phyloP scores from a whole-genome alignment of 2,113 vertebrate genomes.

The Seriola quinqueradiata region DNA sequence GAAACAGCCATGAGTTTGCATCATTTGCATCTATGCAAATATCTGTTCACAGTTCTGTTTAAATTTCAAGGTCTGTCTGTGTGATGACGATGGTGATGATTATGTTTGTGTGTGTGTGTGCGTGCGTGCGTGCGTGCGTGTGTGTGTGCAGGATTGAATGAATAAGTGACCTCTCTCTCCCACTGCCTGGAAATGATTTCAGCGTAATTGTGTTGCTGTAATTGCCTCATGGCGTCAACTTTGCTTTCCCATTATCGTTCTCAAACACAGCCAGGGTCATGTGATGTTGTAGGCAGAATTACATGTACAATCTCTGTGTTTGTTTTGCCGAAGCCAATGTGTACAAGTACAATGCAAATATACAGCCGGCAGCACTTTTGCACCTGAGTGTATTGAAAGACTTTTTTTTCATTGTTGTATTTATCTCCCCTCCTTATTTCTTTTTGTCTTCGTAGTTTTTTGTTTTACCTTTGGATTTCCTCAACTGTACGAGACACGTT shows the following conservation, averaged over 20 bases:
- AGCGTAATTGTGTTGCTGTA: conserved; percentile 48
- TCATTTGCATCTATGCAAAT: background rate
- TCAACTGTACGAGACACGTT: too few species aligned
- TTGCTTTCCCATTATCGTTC: conserved; percentile 26
- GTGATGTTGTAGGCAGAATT: background rate
- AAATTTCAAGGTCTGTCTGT: background rate
- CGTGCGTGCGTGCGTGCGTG: background rate
- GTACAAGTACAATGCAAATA: background rate
- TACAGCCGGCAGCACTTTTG: background rate
- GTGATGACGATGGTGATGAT: background rate
- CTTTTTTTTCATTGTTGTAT: too few species aligned
- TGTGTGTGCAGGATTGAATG: conserved; percentile 1
- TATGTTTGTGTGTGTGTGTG: background rate
- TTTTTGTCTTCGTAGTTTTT: too few species aligned
- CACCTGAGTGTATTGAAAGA: background rate
- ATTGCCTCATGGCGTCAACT: conserved; percentile 45
- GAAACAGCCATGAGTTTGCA: background rate
- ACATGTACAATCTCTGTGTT: background rate
- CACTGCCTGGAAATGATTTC: conserved; percentile 54
- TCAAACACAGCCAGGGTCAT: conserved; percentile 23
- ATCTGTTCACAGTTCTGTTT: background rate
- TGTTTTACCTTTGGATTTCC: too few species aligned
- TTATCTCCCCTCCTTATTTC: too few species aligned
- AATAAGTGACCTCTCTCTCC: background rate
- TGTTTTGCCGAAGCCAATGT: background rate